Base-by-base conservation (phyloP, 1,140 invertebrate species). In the Choristoneura fumiferana region DNA sequence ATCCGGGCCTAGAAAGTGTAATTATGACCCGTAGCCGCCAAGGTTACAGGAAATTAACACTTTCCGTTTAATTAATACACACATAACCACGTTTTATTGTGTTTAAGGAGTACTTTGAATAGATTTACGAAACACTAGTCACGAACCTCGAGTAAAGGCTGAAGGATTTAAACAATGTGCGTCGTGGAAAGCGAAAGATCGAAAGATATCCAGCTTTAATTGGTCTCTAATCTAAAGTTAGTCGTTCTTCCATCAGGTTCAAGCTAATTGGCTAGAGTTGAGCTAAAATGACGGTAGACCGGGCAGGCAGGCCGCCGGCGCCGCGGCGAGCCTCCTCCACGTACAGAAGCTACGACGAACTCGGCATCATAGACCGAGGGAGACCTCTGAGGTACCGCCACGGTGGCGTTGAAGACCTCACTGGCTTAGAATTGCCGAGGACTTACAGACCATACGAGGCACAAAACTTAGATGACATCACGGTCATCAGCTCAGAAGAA, bases 331-430 rank as follows among this genome's bases (percentile, higher is more conserved):
- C 78, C 1, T 87, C 87, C 4, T 91, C 91, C 14, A 91, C 90
- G 3, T 91, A 91, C 67, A 83, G 87, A 63, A 91, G 90, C 64
- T 91, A 91, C 65, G 89, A 91, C 63, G 84, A 88, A 63, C 77
- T 88, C 4, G 83, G 83, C 4, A 65, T 76, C 8, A 78, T 84
- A 35, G 85, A 87, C 45, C 73, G 77, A 37, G 73, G 72, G 9
- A 76, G 68, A 65, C 78, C 81, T 3, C 65, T 88, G 1, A 73
- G 77, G 45, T 78, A 83, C 39, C 63, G 83, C 8, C 84, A 87
- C 29, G 82, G 81, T 1, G 85, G 77, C 10, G 62, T 88, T 4
- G 85, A 88, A 71, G 85, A 88, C 60, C 65, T 88, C 37, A 78
- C 79, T 1, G 81, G 78, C 18, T 64, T 84, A 40, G 81, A 87